phyloP scores from a whole-genome alignment of 2,888 invertebrate species.

The Tridacna crocea region DNA sequence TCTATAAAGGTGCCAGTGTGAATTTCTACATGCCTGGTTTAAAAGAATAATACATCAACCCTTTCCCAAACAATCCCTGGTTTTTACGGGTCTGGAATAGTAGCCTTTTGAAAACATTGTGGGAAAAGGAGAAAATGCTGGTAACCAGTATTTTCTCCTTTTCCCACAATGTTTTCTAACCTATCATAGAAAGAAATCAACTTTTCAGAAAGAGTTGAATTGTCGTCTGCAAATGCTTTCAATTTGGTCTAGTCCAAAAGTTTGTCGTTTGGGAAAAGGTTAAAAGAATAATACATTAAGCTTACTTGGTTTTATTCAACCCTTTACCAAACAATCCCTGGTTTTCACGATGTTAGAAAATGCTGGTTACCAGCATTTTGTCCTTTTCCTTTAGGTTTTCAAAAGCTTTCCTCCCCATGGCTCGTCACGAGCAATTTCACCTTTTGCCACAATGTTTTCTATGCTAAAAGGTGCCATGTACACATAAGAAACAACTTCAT shows the following conservation, averaged over 20 bases:
- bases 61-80: not conserved
- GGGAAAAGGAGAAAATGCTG: not conserved
- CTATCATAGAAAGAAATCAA: not conserved
- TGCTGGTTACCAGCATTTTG: too few species aligned
- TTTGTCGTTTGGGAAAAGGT: not conserved
- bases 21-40: too few species aligned
- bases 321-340: too few species aligned
- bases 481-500: too few species aligned
- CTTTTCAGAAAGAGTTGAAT: too few species aligned
- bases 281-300: too few species aligned
- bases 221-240: not conserved
- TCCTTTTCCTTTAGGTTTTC: too few species aligned
- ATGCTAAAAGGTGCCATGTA: too few species aligned
- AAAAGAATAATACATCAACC: not conserved
- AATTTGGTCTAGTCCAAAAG: not conserved
- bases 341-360: too few species aligned
- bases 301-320: too few species aligned
- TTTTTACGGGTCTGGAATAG: not conserved
- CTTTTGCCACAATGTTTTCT: not conserved
- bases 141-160: not conserved
- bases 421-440: not conserved
- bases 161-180: not conserved
- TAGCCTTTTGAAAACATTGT: not conserved
- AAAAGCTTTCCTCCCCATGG: too few species aligned
- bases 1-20: too few species aligned